phyloP scores from a whole-genome alignment of 2,113 vertebrate species.

The Pygoscelis antarcticus region DNA sequence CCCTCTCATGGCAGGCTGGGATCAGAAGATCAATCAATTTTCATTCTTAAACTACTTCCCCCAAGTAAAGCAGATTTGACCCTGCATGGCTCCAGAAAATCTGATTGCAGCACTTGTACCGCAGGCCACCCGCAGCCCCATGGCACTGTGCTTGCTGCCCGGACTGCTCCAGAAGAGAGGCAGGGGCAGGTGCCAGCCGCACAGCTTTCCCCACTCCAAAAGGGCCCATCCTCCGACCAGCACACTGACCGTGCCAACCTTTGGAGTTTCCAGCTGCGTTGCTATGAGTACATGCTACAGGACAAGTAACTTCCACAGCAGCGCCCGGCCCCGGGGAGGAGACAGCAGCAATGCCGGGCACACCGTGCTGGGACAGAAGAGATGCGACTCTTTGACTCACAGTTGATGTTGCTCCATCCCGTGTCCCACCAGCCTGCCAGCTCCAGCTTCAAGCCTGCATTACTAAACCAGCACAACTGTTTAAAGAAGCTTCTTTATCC shows the following conservation, averaged over 20 bases:
- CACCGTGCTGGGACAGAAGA: background rate
- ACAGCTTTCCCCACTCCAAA: background rate
- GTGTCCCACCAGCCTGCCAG: background rate
- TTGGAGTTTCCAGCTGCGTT: accelerated
- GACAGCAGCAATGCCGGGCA: no score
- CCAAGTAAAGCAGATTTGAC: background rate
- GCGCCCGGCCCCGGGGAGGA: background rate
- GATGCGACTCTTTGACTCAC: accelerated
- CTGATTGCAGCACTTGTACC: background rate
- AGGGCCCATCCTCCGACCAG: accelerated
- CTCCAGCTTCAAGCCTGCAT: background rate
- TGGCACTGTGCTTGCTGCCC: background rate
- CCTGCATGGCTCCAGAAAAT: background rate
- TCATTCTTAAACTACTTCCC: background rate
- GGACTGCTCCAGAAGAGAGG: background rate
- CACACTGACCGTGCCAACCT: accelerated
- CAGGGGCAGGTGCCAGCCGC: background rate
- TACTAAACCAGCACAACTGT: background rate
- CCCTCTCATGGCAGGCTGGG: background rate
- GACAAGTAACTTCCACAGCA: background rate
- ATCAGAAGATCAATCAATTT: background rate
- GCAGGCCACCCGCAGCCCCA: accelerated
- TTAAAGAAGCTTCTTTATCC: background rate
- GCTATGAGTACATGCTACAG: accelerated
- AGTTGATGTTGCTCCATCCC: background rate